Evolutionary conservation across 2,888 invertebrate genomes (phyloP).

Genomic region (Plebejus melissa): DNA sequence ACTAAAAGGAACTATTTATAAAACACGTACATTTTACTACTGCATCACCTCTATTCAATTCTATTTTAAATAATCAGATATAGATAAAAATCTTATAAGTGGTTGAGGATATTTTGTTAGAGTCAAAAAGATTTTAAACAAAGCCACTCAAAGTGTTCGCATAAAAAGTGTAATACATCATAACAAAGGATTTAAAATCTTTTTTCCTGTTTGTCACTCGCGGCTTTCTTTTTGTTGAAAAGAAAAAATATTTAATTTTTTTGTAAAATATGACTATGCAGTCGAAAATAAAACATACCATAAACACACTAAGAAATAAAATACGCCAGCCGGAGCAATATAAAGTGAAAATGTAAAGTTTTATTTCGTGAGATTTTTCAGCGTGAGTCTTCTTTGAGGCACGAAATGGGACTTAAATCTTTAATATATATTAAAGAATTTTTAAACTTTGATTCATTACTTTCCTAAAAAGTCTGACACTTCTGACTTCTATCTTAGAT

Average conservation of each 20-base stretch:
- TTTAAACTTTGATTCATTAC: conserved; percentile 17
- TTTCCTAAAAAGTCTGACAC: neutral
- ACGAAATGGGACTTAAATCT: conserved; percentile 2
- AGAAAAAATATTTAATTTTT: neutral
- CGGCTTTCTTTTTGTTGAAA: neutral
- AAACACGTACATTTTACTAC: too few relatives aligned
- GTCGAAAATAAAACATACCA: neutral
- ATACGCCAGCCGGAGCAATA: neutral
- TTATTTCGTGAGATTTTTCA: conserved; percentile 10
- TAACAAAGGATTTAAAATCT: neutral
- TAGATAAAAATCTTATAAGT: neutral
- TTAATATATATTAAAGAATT: conserved; percentile 15
- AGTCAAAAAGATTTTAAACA: neutral
- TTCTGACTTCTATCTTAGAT: too few relatives aligned
- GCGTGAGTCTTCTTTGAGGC: neutral
- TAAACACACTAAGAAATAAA: conserved; percentile 1
- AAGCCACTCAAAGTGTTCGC: neutral
- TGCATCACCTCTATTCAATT: too few relatives aligned
- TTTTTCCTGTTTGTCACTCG: neutral
- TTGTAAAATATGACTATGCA: neutral
- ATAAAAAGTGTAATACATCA: neutral
- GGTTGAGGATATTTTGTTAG: neutral
- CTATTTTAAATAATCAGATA: too few relatives aligned
- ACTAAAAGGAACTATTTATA: too few relatives aligned
- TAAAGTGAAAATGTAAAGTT: conserved; percentile 15